Evolutionary conservation across 2,888 invertebrate genomes (phyloP).

Genomic region (Carterocephalus palaemon): DNA sequence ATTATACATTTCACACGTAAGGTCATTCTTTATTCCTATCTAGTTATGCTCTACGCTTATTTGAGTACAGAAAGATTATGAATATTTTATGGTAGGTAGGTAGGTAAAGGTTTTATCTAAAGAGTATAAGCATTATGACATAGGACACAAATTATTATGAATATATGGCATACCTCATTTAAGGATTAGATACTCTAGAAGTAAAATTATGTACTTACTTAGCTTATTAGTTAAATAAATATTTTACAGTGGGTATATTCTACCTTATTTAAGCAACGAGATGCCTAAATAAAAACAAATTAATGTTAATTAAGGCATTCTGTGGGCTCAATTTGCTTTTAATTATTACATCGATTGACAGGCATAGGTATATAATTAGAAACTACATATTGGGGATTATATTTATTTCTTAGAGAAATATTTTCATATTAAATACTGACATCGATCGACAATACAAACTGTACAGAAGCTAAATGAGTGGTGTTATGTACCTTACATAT

Average conservation of each 20-base stretch:
- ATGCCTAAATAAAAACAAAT: conserved; percentile 2
- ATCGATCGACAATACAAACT: conserved; percentile 64
- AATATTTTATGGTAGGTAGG: conserved; percentile 3
- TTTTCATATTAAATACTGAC: conserved; percentile 46
- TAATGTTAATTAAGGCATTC: conserved; percentile 17
- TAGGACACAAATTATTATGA: too few species aligned
- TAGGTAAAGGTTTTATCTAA: too few species aligned
- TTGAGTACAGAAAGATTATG: conserved; percentile 10
- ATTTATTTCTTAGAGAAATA: conserved; percentile 20
- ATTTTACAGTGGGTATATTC: conserved; percentile 13
- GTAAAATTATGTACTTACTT: neutral
- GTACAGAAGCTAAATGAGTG: conserved; percentile 75
- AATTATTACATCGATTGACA: conserved; percentile 6
- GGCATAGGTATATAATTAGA: too few species aligned
- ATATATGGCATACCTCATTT: conserved; percentile 3
- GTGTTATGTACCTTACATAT: conserved; percentile 78
- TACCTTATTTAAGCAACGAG: conserved; percentile 7
- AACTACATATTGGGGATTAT: conserved; percentile 8
- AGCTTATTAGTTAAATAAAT: conserved; percentile 18
- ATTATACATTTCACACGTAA: conserved; percentile 41
- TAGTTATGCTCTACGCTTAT: conserved; percentile 14
- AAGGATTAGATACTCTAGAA: conserved; percentile 9
- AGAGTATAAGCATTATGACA: too few species aligned
- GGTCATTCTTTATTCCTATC: conserved; percentile 46
- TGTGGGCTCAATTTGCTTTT: conserved; percentile 10